Evolutionary conservation across 2,888 invertebrate genomes (phyloP).

Genomic region (Venusia cambrica): DNA sequence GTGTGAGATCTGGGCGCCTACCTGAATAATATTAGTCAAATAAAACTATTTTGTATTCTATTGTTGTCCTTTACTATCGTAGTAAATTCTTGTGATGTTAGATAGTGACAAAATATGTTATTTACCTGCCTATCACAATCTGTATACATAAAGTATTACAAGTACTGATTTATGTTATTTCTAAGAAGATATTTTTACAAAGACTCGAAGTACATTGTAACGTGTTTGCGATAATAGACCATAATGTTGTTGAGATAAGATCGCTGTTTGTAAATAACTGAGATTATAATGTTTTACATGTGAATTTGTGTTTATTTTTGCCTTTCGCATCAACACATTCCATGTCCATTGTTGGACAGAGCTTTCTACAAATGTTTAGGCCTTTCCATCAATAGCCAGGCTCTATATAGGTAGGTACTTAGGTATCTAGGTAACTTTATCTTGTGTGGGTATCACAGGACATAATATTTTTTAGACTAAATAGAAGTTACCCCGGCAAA

Average conservation of each 20-base stretch:
- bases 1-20: no score
- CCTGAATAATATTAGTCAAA: constrained; percentile 9
- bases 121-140: constrained; percentile 6
- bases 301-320: constrained; percentile 12
- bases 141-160: constrained; percentile 21
- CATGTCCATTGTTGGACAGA: no score
- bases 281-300: constrained; percentile 28
- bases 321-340: no score
- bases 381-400: no score
- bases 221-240: constrained; percentile 14
- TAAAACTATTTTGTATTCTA: not conserved
- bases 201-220: constrained; percentile 22
- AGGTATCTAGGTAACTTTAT: no score
- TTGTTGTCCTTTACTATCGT: no score
- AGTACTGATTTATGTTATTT: constrained; percentile 24
- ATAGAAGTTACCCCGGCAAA: no score
- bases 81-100: no score
- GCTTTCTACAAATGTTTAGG: no score
- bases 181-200: constrained; percentile 11
- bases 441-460: no score
- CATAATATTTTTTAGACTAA: no score
- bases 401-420: no score
- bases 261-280: constrained; percentile 24
- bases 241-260: constrained; percentile 15
- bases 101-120: not conserved